phyloP scores from a whole-genome alignment of 2,797 vertebrate species.

The Eremophila alpestris region DNA sequence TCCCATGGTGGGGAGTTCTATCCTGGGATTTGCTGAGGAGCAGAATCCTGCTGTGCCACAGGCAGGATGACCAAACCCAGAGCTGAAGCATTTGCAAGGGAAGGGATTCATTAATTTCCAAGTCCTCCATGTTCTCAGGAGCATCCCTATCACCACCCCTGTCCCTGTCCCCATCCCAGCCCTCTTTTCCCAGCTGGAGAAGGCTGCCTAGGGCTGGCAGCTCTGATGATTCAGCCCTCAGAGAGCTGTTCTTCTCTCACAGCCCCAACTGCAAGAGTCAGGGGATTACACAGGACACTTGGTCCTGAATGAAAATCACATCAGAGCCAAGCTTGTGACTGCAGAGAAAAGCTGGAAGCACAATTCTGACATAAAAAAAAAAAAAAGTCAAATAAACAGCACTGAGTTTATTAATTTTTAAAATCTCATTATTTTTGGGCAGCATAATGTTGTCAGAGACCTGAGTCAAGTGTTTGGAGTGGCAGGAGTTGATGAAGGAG shows the following conservation, averaged over 20 bases:
- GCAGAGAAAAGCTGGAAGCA: conserved; percentile 22
- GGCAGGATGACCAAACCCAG: neutral
- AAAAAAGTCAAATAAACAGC: conserved; percentile 43
- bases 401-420: conserved; percentile 59
- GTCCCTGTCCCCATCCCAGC: neutral
- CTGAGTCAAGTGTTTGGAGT: neutral
- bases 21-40: neutral
- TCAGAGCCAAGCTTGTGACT: conserved; percentile 11
- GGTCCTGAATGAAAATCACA: conserved; percentile 23
- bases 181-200: neutral
- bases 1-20: neutral
- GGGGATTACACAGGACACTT: neutral
- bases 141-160: neutral
- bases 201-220: neutral
- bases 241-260: conserved; percentile 7
- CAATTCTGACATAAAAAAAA: neutral
- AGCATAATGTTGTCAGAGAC: conserved; percentile 31
- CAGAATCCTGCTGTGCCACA: neutral
- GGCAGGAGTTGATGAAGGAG: neutral
- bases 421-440: conserved; percentile 62
- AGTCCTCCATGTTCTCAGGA: neutral
- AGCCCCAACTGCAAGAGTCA: conserved; percentile 18
- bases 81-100: neutral
- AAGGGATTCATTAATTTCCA: neutral
- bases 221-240: neutral